Base-by-base conservation (phyloP, 1,140 invertebrate genomes). In the Vollenhovia emeryi region DNA sequence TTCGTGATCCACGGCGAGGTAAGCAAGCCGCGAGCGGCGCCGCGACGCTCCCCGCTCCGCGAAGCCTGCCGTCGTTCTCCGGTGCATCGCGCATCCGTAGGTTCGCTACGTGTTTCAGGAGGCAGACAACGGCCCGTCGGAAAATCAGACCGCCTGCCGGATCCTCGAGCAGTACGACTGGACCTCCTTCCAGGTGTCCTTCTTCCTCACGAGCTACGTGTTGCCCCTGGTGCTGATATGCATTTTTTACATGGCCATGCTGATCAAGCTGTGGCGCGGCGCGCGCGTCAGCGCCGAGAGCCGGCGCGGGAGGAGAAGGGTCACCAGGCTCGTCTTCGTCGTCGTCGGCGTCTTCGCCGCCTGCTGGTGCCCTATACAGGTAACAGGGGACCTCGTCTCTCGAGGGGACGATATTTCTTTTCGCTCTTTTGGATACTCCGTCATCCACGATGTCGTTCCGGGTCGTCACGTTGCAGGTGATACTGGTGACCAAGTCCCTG, bases 311-410 rank as follows among this genome's bases (percentile, higher is more conserved):
- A 98, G 98, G 94, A 97, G 97, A 93, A 96, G 98, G 84, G 99
- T 99, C 1, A 99, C 98, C 0, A 96, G 98, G 84, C 98, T 99
- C 97, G 98, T 99, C 8, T 96, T 99, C 50, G 97, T 99, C 27
- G 98, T 99, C 18, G 98, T 99, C 0, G 97, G 98, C 27, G 98
- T 99, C 43, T 99, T 99, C 93, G 98, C 98, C 11, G 95, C 99
- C 48, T 99, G 98, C 95, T 99, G 99, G 99, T 97, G 98, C 89
- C 99, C 99, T 2, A 98, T 99, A 91, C 98, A 99, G 96, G 97
- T 98, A 86, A 40, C n/a, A n/a, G 40, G 0, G 1, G 2, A 13
- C 6, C 13, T 33, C n/a, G 15, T 43, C 11, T 15, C 48, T 50
- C 48, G 6, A 2, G 1, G 27, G 2, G 8, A 24, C 3, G 15